These are phyloP conservation scores for Lepidurus apus DNA, from an alignment of 1,140 invertebrate genomes.

Conservation along the genomic window DNA sequence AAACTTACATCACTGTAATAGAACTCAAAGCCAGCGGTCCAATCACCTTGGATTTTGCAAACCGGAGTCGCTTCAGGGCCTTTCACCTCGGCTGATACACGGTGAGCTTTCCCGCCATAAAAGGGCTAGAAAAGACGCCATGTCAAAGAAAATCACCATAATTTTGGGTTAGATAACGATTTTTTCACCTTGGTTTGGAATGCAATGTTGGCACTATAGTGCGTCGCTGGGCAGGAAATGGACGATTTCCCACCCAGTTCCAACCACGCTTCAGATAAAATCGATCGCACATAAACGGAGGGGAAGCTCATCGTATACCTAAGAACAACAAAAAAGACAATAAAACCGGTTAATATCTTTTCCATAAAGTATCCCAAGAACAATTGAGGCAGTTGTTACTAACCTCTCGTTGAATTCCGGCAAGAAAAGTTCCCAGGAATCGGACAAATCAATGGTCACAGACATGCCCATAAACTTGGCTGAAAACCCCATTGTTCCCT, in stretches of 20 bases:
- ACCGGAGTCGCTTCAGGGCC: conserved; percentile 41
- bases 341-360: neutral
- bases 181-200: conserved; percentile 49
- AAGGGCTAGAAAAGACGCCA: conserved; percentile 43
- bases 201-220: conserved; percentile 42
- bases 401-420: conserved; percentile 22
- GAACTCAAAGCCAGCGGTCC: conserved; percentile 49
- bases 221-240: conserved; percentile 45
- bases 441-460: conserved; percentile 2
- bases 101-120: conserved; percentile 49
- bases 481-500: conserved; percentile 26
- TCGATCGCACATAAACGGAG: conserved; percentile 48
- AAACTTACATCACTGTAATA: conserved; percentile 41
- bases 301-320: conserved; percentile 48
- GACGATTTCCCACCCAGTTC: conserved; percentile 48
- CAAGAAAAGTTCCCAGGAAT: conserved; percentile 24
- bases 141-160: neutral
- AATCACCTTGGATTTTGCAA: conserved; percentile 51
- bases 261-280: conserved; percentile 49
- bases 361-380: neutral
- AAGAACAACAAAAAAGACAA: neutral
- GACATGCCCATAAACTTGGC: conserved; percentile 35
- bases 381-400: neutral
- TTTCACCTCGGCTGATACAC: conserved; percentile 47
- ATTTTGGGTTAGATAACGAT: neutral